Base-by-base conservation (phyloP, 1,140 invertebrate genomes). In the Cydia amplana region DNA sequence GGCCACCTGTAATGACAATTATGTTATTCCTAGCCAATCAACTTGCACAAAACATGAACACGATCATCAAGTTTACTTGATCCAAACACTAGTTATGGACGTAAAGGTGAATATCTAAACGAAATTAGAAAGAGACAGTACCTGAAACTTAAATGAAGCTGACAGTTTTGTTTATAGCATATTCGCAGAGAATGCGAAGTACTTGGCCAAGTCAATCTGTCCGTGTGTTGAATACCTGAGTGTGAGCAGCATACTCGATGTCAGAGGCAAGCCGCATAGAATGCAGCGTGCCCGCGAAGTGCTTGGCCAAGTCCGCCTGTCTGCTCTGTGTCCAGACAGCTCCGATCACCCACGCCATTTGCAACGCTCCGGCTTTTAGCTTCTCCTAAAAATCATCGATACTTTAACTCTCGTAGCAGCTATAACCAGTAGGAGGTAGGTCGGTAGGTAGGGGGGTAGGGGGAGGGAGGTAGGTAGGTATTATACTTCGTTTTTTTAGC, bases 341-440 rank as follows among this genome's bases (percentile, higher is more conserved):
- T 0, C 90, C 91, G 0, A 87, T 85, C 72, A 90, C 85, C 91
- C 91, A 92, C 1, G 83, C 85, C 90, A 92, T 90, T 78, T 91
- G 88, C 9, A 92, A 75, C 0, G 91, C 77, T 16, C 88, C 84
- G 0, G 87, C 80, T 79, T 90, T 80, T 70, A 92, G 63, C 36
- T 92, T 92, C 70, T 92, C 90, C 90, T 92, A 74, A 2, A 46
- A 64, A 75, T 20, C 12, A 49, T 16, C 46, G 16, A 14, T 16
- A 49, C 12, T 16, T 16, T 16, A 16, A 49, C 3, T 49, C 12
- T 16, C 5, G 3, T 12, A 46, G 43, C 1, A 46, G 43, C 32
- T 36, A 36, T 36, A 36, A 36, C 32, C 7, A 36, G 25, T 25
- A 25, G 25, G 1, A 25, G 3, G 3, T 1, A 25, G 25, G n/a